These are phyloP conservation scores for Dipodomys spectabilis DNA, from an alignment of 2,113 vertebrate genomes.

Conservation along the genomic window DNA sequence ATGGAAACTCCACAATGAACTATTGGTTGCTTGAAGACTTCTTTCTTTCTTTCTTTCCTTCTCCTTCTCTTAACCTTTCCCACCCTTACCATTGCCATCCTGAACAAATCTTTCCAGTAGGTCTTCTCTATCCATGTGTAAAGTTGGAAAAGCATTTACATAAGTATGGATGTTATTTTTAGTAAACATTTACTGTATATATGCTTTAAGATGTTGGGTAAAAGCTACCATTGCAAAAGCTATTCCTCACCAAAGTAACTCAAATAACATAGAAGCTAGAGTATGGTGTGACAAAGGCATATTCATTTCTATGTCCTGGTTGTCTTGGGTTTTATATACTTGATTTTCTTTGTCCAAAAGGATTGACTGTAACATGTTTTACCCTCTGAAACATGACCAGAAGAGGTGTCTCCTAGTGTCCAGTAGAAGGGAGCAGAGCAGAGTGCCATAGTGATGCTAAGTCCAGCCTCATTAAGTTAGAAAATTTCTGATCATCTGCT, in stretches of 20 bases:
- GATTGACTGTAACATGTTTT: background rate
- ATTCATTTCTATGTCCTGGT: background rate
- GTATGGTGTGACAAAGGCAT: background rate
- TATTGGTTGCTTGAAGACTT: background rate
- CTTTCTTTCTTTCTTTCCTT: background rate
- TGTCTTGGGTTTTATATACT: slow-evolving; percentile 37
- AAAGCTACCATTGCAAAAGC: background rate
- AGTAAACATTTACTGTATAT: background rate
- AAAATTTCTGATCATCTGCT: background rate
- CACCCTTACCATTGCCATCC: too few relatives aligned
- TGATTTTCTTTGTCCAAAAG: background rate
- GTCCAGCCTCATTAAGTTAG: background rate
- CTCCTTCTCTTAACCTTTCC: too few relatives aligned
- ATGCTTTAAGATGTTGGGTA: background rate
- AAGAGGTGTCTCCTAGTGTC: background rate
- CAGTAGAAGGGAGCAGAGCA: background rate
- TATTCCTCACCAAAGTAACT: background rate
- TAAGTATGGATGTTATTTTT: background rate
- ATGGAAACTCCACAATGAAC: background rate
- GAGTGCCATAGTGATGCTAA: background rate
- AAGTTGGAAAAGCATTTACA: background rate
- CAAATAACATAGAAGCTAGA: background rate
- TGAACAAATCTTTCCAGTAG: slow-evolving; percentile 9
- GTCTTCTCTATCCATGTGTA: background rate
- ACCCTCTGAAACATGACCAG: background rate